Conservation (phyloP, 2,113 vertebrate genomes). For the Saiga tatarica region DNA sequence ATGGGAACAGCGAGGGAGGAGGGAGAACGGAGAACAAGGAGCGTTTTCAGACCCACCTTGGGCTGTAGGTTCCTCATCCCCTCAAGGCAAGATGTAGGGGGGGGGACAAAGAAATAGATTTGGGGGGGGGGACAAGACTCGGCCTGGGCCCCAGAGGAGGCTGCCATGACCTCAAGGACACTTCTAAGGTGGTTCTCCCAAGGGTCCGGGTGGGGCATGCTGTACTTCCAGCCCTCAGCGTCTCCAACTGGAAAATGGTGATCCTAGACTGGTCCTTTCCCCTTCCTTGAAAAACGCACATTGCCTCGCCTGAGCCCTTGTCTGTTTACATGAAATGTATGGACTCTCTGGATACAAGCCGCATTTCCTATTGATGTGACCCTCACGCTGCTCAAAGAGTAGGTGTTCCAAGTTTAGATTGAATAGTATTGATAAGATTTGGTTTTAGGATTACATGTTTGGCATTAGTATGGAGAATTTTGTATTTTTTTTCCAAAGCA, state of each 20-base stretch:
- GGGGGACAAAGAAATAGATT: neutral
- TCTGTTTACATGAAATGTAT: neutral
- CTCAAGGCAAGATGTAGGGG: neutral
- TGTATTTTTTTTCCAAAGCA: neutral
- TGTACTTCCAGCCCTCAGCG: neutral
- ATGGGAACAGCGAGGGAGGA: neutral
- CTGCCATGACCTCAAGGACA: neutral
- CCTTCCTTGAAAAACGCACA: neutral
- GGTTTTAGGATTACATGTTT: neutral
- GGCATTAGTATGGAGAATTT: neutral
- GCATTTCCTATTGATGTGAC: neutral
- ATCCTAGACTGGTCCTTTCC: neutral
- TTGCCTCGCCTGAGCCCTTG: neutral
- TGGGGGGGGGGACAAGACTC: neutral
- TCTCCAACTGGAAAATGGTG: neutral
- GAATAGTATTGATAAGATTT: neutral
- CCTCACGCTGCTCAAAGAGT: neutral
- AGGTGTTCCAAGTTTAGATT: neutral
- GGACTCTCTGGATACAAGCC: neutral
- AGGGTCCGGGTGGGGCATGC: rapidly evolving
- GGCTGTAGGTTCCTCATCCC: neutral
- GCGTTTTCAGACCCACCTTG: neutral
- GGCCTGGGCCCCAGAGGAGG: neutral
- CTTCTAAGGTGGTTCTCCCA: neutral
- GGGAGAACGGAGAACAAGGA: neutral